Evolutionary conservation across 2,888 invertebrate species (phyloP).

Genomic region (Pterostichus niger): DNA sequence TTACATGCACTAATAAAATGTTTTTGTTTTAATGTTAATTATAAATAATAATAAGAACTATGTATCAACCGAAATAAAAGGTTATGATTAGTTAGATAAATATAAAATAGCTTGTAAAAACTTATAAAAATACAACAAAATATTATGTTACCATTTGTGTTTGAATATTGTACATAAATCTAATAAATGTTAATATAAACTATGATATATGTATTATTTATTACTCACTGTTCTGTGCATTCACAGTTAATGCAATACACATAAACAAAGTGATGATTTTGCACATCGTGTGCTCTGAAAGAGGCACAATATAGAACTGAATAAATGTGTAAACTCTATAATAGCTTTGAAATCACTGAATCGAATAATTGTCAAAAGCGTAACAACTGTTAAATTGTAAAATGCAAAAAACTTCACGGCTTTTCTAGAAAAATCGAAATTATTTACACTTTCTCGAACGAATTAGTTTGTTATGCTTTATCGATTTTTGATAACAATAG

Average conservation of each 20-base stretch:
- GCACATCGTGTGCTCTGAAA: constrained; percentile 40
- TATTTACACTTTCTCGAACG: constrained; percentile 42
- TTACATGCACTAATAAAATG: no score
- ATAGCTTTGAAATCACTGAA: constrained; percentile 58
- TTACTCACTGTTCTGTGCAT: constrained; percentile 3
- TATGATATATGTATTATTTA: background rate
- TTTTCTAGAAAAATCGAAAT: constrained; percentile 34
- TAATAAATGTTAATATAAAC: no score
- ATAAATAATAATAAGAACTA: no score
- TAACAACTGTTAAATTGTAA: constrained; percentile 40
- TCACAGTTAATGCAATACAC: constrained; percentile 22
- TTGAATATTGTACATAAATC: background rate
- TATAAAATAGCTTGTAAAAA: no score
- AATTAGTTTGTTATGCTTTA: constrained; percentile 16
- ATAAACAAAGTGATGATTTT: constrained; percentile 49
- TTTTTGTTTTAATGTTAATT: no score
- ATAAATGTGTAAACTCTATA: constrained; percentile 58
- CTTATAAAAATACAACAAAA: no score
- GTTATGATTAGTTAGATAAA: no score
- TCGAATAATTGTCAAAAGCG: constrained; percentile 60
- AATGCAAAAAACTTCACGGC: background rate
- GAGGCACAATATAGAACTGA: constrained; percentile 42
- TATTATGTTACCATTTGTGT: background rate
- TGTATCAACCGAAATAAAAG: no score
- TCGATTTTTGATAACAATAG: background rate